Evolutionary conservation across 2,113 vertebrate genomes (phyloP).

Genomic region (Heterocephalus glaber): DNA sequence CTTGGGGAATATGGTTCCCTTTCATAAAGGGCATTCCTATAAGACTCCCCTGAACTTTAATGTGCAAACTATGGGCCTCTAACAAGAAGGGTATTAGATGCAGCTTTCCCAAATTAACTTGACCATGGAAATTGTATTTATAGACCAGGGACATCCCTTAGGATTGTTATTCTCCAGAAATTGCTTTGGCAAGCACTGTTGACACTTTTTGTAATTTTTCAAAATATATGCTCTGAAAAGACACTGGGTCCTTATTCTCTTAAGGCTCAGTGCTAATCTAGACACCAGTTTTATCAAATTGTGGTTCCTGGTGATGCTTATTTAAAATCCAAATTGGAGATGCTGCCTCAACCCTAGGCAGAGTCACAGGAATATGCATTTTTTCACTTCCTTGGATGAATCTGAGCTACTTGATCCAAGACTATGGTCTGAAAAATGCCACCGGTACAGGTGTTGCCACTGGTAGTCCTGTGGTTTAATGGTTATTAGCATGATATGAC

Average conservation of each 20-base stretch:
- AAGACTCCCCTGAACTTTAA: neutral
- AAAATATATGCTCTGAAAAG: neutral
- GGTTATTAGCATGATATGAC: neutral
- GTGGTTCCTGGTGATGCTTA: neutral
- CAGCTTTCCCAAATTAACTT: neutral
- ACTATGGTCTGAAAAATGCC: neutral
- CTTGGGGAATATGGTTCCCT: neutral
- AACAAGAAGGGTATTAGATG: neutral
- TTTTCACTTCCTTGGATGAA: neutral
- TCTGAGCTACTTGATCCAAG: neutral
- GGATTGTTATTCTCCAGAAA: constrained; percentile 24
- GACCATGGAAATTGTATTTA: neutral
- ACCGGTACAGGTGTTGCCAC: neutral
- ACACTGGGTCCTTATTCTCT: neutral
- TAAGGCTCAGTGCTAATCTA: neutral
- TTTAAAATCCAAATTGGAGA: constrained; percentile 7
- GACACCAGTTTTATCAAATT: neutral
- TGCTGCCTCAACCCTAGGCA: neutral
- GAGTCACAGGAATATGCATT: neutral
- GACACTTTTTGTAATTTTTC: constrained; percentile 2
- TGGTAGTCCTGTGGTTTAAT: neutral
- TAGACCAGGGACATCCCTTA: neutral
- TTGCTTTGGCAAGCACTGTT: constrained; percentile 30
- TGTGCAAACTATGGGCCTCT: neutral
- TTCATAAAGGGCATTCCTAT: neutral